Evolutionary conservation across 2,888 invertebrate genomes (phyloP).

Genomic region (Latheticus oryzae): DNA sequence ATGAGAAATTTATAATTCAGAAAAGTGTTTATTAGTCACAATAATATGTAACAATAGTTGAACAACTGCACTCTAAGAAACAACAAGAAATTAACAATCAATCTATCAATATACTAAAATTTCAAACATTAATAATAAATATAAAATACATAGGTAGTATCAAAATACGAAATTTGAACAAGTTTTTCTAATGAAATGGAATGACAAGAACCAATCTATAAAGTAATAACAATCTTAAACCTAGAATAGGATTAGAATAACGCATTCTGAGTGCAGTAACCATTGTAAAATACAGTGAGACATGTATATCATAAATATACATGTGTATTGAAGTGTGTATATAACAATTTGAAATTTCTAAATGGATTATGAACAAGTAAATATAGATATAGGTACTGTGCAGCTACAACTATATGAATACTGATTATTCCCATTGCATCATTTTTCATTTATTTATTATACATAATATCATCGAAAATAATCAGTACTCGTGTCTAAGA

Average conservation of each 20-base stretch:
- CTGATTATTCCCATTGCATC: slow-evolving; percentile 46
- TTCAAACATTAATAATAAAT: slow-evolving; percentile 52
- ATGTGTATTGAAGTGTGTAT: slow-evolving; percentile 54
- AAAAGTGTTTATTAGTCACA: slow-evolving; percentile 60
- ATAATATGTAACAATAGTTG: slow-evolving; percentile 59
- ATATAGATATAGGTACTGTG: slow-evolving; percentile 58
- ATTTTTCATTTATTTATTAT: slow-evolving; percentile 9
- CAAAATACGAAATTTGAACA: slow-evolving; percentile 45
- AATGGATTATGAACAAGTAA: slow-evolving; percentile 59
- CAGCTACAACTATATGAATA: slow-evolving; percentile 53
- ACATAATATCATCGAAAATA: slow-evolving; percentile 42
- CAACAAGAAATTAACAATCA: slow-evolving; percentile 36
- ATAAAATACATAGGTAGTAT: slow-evolving; percentile 51
- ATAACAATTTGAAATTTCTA: slow-evolving; percentile 58
- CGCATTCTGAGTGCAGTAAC: slow-evolving; percentile 55
- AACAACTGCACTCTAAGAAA: slow-evolving; percentile 57
- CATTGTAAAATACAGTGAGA: slow-evolving; percentile 54
- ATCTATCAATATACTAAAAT: slow-evolving; percentile 32
- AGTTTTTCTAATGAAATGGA: slow-evolving; percentile 50
- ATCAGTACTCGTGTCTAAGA: slow-evolving; percentile 49
- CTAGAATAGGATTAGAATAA: slow-evolving; percentile 44
- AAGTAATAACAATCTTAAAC: slow-evolving; percentile 47
- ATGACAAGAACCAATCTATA: slow-evolving; percentile 50
- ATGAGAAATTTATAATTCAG: slow-evolving; percentile 46
- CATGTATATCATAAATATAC: slow-evolving; percentile 48